Conservation (phyloP, 2,888 invertebrate genomes). For the Drosophila fungiperda region DNA sequence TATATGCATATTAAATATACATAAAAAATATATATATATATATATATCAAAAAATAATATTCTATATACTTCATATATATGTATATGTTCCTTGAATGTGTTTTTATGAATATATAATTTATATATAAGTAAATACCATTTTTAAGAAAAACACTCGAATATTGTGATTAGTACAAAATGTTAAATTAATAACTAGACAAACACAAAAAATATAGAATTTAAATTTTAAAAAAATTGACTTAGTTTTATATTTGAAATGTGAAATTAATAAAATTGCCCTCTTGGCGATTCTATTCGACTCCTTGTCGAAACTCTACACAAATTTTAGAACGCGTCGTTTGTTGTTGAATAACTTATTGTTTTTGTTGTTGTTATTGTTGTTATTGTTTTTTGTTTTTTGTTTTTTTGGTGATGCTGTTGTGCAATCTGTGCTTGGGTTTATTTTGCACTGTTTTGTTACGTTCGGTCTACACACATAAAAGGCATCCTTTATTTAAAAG, state of each 20-base stretch:
- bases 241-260: neutral
- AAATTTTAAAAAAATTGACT: too few species aligned
- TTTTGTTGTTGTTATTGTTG: slow-evolving; percentile 30
- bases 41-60: neutral
- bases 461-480: slow-evolving; percentile 61
- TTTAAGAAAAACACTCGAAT: neutral
- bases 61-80: neutral
- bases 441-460: slow-evolving; percentile 60
- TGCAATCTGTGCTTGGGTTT: slow-evolving; percentile 73
- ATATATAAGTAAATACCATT: neutral
- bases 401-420: slow-evolving; percentile 32
- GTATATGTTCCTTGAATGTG: neutral
- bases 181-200: neutral
- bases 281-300: slow-evolving; percentile 57
- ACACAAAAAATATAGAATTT: neutral
- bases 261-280: slow-evolving; percentile 44
- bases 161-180: neutral
- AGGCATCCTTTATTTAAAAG: slow-evolving; percentile 70
- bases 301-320: slow-evolving; percentile 64
- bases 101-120: neutral
- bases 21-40: neutral
- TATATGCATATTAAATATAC: neutral
- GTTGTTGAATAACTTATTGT: slow-evolving; percentile 65
- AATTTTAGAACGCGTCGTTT: slow-evolving; percentile 59
- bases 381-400: slow-evolving; percentile 33